These are phyloP conservation scores for Andrena chrysosceles DNA, from an alignment of 2,888 invertebrate genomes.

Conservation along the genomic window DNA sequence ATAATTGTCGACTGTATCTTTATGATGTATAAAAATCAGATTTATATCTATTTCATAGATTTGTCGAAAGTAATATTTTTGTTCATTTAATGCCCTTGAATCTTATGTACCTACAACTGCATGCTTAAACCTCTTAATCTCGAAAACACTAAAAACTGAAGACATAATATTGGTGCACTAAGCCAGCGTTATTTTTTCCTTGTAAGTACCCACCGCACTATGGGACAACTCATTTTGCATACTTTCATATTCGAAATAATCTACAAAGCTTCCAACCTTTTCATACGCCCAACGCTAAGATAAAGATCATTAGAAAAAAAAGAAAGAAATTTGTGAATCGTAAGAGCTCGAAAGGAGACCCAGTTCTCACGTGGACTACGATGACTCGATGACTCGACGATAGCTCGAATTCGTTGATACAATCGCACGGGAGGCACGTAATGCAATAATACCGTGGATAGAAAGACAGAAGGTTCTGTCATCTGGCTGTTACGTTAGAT, in stretches of 20 bases:
- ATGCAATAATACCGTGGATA: constrained; percentile 29
- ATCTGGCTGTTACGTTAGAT: neutral
- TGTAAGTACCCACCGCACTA: too few species aligned
- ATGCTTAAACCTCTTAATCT: too few species aligned
- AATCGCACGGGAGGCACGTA: constrained; percentile 42
- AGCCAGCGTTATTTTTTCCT: too few species aligned
- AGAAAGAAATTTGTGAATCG: neutral
- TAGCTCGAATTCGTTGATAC: constrained; percentile 27
- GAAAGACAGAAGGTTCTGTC: constrained; percentile 25
- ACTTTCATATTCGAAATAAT: neutral
- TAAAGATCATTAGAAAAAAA: neutral
- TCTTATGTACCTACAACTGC: too few species aligned
- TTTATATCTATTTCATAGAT: too few species aligned
- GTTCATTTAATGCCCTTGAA: too few species aligned
- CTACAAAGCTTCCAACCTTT: neutral
- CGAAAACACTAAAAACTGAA: too few species aligned
- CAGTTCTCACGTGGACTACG: constrained; percentile 53
- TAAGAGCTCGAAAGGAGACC: constrained; percentile 28
- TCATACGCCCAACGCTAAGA: neutral
- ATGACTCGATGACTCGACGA: constrained; percentile 53
- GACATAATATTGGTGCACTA: too few species aligned
- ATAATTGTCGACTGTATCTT: too few species aligned
- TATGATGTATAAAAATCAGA: too few species aligned
- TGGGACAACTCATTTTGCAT: too few species aligned
- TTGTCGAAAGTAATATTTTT: too few species aligned